Evolutionary conservation across 2,888 invertebrate genomes (phyloP).

Genomic region (Chrysolina haemoptera): DNA sequence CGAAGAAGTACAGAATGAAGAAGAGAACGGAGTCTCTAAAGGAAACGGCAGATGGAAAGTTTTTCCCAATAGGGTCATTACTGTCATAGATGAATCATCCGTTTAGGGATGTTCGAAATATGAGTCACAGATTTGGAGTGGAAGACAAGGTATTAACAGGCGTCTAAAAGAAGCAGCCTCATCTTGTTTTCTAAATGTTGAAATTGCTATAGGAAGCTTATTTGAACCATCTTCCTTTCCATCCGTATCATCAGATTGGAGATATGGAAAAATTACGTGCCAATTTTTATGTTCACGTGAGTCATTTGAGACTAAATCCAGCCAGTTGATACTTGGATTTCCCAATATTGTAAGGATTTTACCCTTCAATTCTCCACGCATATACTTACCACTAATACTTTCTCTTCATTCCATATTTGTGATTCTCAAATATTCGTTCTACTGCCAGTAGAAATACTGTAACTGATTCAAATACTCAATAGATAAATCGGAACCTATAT

Average conservation of each 20-base stretch:
- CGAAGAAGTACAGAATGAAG: conserved; percentile 69
- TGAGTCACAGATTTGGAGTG: conserved; percentile 5
- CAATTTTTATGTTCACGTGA: too few species aligned
- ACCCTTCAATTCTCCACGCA: neutral
- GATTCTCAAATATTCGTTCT: neutral
- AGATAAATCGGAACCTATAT: neutral
- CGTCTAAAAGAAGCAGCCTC: too few species aligned
- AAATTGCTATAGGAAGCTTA: too few species aligned
- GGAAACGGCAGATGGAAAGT: conserved; percentile 66
- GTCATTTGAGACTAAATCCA: too few species aligned
- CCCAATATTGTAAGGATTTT: too few species aligned
- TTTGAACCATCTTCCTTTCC: too few species aligned
- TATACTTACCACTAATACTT: neutral
- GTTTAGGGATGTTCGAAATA: conserved; percentile 65
- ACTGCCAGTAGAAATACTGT: conserved; percentile 18
- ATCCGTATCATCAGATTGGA: too few species aligned
- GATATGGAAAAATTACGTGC: too few species aligned
- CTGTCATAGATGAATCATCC: conserved; percentile 84
- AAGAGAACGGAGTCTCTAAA: conserved; percentile 70
- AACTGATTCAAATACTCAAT: conserved; percentile 3
- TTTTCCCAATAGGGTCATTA: conserved; percentile 77
- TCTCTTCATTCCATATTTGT: conserved; percentile 3
- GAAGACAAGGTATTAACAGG: neutral
- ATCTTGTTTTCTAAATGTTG: too few species aligned
- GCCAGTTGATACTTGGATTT: too few species aligned